Conservation (phyloP, 1,140 invertebrate genomes). For the Adoxophyes honmai region DNA sequence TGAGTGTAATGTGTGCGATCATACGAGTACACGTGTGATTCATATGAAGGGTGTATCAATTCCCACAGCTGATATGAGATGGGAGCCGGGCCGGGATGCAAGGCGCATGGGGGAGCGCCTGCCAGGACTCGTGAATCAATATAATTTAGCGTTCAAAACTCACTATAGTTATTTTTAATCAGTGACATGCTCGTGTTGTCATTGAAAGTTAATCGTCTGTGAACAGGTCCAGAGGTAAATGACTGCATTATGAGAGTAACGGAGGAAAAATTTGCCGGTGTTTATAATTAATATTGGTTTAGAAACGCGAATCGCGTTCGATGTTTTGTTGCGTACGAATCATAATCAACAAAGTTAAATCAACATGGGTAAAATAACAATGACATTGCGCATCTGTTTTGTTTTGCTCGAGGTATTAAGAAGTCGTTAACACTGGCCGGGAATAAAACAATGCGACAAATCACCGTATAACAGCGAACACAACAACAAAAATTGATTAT, state of each 20-base stretch:
- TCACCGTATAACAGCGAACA: not conserved
- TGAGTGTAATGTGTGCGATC: no score
- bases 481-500: not conserved
- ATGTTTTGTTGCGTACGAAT: no score
- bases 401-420: not conserved
- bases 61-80: slow-evolving; percentile 1
- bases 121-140: slow-evolving; percentile 53
- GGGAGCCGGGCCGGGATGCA: slow-evolving; percentile 30
- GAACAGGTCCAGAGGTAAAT: no score
- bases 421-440: slow-evolving; percentile 6
- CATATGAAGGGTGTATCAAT: slow-evolving; percentile 9
- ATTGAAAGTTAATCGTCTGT: no score
- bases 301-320: no score
- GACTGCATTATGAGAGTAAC: no score
- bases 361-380: no score
- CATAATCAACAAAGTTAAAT: no score
- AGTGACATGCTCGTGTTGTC: no score
- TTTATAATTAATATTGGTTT: no score
- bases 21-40: not conserved
- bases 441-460: not conserved
- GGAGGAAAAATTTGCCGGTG: no score
- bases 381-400: not conserved
- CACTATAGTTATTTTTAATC: not conserved
- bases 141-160: slow-evolving; percentile 37
- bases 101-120: slow-evolving; percentile 43